Conservation (phyloP, 2,888 invertebrate genomes). For the Drosophila bunnanda region DNA sequence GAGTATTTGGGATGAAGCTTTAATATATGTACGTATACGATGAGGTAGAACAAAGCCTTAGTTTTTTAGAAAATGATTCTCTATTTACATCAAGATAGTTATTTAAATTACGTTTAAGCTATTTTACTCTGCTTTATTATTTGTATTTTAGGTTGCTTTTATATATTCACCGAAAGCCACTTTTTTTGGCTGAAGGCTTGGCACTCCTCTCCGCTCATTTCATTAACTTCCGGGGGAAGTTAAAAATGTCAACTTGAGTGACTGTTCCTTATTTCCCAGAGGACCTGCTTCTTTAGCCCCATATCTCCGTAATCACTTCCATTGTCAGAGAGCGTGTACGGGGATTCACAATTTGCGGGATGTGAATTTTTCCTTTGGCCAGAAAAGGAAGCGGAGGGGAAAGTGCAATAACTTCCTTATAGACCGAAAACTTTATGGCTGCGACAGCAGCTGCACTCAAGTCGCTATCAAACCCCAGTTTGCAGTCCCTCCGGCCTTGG, state of each 20-base stretch:
- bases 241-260: slow-evolving; percentile 16
- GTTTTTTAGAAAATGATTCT: background rate
- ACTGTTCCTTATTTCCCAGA: slow-evolving; percentile 3
- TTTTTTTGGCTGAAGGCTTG: background rate
- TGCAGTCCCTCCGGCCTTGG: slow-evolving; percentile 17
- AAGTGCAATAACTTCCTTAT: slow-evolving; percentile 59
- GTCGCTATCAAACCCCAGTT: slow-evolving; percentile 29
- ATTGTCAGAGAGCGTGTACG: slow-evolving; percentile 13
- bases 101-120: background rate
- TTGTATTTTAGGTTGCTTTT: background rate
- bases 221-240: slow-evolving; percentile 36
- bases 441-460: slow-evolving; percentile 38
- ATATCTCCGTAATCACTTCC: slow-evolving; percentile 39
- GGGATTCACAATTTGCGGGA: slow-evolving; percentile 32
- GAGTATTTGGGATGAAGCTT: background rate
- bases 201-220: slow-evolving; percentile 12
- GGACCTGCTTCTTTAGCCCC: slow-evolving; percentile 12
- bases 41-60: background rate
- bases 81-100: background rate
- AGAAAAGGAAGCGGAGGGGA: slow-evolving; percentile 29
- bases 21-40: background rate
- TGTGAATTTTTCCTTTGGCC: slow-evolving; percentile 15
- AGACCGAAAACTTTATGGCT: slow-evolving; percentile 63
- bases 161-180: background rate
- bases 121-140: background rate